phyloP scores from a whole-genome alignment of 2,113 vertebrate genomes.

The Leptobrachium ailaonicum region DNA sequence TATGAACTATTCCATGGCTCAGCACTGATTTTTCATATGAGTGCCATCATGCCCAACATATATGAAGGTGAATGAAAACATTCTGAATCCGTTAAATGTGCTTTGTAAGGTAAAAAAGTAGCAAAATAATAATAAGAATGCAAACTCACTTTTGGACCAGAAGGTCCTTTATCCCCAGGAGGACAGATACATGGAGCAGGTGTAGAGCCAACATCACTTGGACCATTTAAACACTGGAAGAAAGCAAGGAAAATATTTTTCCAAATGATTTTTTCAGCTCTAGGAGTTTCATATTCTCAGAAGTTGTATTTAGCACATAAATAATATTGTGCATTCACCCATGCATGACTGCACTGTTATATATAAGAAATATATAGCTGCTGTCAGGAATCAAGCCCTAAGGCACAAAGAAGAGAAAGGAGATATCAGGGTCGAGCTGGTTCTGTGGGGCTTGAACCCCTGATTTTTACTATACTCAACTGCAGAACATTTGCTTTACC shows the following conservation, averaged over 20 bases:
- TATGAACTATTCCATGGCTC: not conserved
- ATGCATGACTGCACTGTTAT: too few species aligned
- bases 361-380: too few species aligned
- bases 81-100: too few species aligned
- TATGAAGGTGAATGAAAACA: not conserved
- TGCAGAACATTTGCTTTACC: too few species aligned
- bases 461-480: too few species aligned
- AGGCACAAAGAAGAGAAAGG: too few species aligned
- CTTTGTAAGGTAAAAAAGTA: too few species aligned
- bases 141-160: constrained; percentile 77
- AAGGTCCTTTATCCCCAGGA: constrained; percentile 81
- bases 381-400: too few species aligned
- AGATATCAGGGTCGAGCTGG: too few species aligned
- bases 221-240: constrained; percentile 77
- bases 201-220: constrained; percentile 80
- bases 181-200: constrained; percentile 84
- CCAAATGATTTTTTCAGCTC: constrained; percentile 21
- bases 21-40: not conserved
- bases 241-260: constrained; percentile 51
- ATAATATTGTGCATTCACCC: not conserved
- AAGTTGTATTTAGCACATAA: not conserved
- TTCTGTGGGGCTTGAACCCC: too few species aligned
- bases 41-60: not conserved
- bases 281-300: constrained; percentile 15
- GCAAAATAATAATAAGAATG: not conserved